Evolutionary conservation across 2,888 invertebrate genomes (phyloP).

Genomic region (Trachelus stipa): DNA sequence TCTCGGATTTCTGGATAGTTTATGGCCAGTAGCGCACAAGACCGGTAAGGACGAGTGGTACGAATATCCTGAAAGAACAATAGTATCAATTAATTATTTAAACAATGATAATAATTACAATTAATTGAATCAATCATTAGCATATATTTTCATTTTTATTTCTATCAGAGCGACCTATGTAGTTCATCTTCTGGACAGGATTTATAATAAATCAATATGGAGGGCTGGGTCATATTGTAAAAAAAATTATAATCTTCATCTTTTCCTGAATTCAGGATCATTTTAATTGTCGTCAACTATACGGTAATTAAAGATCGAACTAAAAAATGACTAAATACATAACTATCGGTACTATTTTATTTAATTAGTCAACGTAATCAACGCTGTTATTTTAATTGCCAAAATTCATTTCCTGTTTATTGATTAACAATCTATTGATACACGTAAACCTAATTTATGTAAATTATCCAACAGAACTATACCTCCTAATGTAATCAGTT

Average conservation of each 20-base stretch:
- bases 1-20: not conserved
- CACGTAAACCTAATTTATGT: not conserved
- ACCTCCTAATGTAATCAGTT: not conserved
- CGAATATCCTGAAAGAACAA: not conserved
- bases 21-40: not conserved
- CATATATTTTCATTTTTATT: no score
- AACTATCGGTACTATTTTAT: not conserved
- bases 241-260: no score
- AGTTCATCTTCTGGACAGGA: no score
- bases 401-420: not conserved
- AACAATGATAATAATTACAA: no score
- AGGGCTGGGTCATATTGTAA: no score
- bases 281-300: not conserved
- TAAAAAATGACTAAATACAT: not conserved
- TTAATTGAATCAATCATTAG: no score
- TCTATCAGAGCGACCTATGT: no score
- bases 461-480: not conserved
- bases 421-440: not conserved
- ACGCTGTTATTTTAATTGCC: not conserved
- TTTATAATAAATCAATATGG: no score
- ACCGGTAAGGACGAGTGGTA: not conserved
- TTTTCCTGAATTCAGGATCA: not conserved
- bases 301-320: not conserved
- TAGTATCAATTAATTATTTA: not conserved
- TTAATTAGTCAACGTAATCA: not conserved